These are phyloP conservation scores for Cephus pygmeus DNA, from an alignment of 2,888 invertebrate genomes.

Conservation along the genomic window DNA sequence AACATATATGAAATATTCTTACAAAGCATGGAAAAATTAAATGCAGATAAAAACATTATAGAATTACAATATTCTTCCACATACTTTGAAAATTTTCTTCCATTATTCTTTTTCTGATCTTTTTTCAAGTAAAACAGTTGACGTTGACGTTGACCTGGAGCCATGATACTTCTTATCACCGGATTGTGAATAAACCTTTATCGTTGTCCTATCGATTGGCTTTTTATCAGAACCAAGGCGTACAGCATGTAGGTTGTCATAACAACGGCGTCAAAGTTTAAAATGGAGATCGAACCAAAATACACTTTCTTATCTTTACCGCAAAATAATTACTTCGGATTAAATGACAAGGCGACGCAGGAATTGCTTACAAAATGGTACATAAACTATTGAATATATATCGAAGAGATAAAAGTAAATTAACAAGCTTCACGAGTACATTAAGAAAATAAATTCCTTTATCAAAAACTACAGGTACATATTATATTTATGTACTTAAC, in stretches of 20 bases:
- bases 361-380: conserved; percentile 63
- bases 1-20: not conserved
- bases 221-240: not conserved
- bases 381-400: conserved; percentile 11
- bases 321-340: conserved; percentile 46
- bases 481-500: not conserved
- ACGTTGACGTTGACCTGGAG: conserved; percentile 61
- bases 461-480: not conserved
- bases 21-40: not conserved
- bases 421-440: not conserved
- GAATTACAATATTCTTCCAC: conserved; percentile 13
- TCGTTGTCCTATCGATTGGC: not conserved
- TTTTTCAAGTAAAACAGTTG: conserved; percentile 55
- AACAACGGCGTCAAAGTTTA: conserved; percentile 26
- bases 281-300: conserved; percentile 57
- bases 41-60: not conserved
- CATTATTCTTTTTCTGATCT: conserved; percentile 55
- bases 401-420: not conserved
- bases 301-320: conserved; percentile 60
- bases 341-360: conserved; percentile 46
- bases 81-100: conserved; percentile 54
- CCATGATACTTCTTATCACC: conserved; percentile 41
- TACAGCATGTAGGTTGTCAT: not conserved
- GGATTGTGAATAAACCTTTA: conserved; percentile 8
- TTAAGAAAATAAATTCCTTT: not conserved